Base-by-base conservation (phyloP, 2,113 vertebrate genomes). In the Gavialis gangeticus region DNA sequence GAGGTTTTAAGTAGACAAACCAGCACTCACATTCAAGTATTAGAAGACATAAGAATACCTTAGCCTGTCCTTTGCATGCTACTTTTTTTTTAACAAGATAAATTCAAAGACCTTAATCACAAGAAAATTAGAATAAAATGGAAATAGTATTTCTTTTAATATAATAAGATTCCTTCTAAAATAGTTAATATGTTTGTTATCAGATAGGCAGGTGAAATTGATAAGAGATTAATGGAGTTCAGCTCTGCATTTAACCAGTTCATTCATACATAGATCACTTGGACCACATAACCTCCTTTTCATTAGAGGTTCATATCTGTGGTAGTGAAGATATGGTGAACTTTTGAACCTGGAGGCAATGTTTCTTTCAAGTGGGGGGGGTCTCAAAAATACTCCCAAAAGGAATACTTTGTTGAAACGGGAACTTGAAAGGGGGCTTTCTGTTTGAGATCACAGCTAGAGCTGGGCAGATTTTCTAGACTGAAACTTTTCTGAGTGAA, bases 1-100 rank as follows among this genome's bases (percentile, higher is more conserved):
- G 83, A 97, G 89, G 78, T 81, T 84, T 95, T 94, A 88, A 87
- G 88, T 84, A 87, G 89, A 76, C 96, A 97, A 95, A 93, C 86
- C 91, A 93, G 87, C 89, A 80, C 96, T 96, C 95, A 94, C 60
- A 71, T 28, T 90, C 24, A 46, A 79, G 19, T 87, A 84, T 55
- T 95, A 88, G 90, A 95, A 73, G 90, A 75, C 57, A 57, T 78
- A 80, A 85, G 82, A 66, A 25, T 87, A 1, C 82, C 94, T 84
- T 66, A 58, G 46, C 85, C 95, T 93, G 46, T 94, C 22, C 82
- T 60, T 83, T 89, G 84, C 8, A 25, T 24, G 24, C 3, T 67
- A 0, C 17, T 91, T 88, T 92, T 19, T 87, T 80, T 90, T 81
- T 81, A 24, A 75, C 77, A 95, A 34, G 34, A 59, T 88, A 17